phyloP scores from a whole-genome alignment of 1,140 invertebrate species.

The Luehdorfia chinensis region DNA sequence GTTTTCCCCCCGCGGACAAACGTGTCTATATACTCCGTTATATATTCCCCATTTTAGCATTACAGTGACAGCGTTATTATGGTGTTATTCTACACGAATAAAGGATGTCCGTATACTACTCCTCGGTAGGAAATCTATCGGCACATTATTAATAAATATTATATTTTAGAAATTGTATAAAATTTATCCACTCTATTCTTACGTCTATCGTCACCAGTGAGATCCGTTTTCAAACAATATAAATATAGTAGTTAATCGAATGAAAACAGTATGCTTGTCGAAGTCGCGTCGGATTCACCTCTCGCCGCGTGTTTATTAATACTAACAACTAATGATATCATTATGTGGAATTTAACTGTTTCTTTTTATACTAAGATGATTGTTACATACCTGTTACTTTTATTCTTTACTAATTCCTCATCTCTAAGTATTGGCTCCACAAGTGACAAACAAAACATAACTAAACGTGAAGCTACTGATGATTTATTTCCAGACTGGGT shows the following conservation, averaged over 20 bases:
- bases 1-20: too few species aligned
- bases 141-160: too few species aligned
- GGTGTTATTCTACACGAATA: too few species aligned
- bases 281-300: slow-evolving; percentile 27
- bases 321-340: slow-evolving; percentile 30
- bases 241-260: slow-evolving; percentile 60
- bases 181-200: slow-evolving; percentile 41
- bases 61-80: too few species aligned
- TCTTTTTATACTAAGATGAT: slow-evolving; percentile 5
- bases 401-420: slow-evolving; percentile 28
- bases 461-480: slow-evolving; percentile 40
- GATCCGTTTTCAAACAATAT: slow-evolving; percentile 69
- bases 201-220: slow-evolving; percentile 34
- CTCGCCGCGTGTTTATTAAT: slow-evolving; percentile 23
- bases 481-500: slow-evolving; percentile 66
- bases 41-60: too few species aligned
- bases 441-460: slow-evolving; percentile 45
- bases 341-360: slow-evolving; percentile 4
- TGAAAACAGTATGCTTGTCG: slow-evolving; percentile 51
- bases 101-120: too few species aligned
- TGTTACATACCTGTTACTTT: slow-evolving; percentile 25
- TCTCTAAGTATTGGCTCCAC: slow-evolving; percentile 41
- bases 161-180: slow-evolving; percentile 14
- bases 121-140: too few species aligned
- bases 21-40: too few species aligned